Base-by-base conservation (phyloP, 2,888 invertebrate genomes). In the Thalpophila matura region DNA sequence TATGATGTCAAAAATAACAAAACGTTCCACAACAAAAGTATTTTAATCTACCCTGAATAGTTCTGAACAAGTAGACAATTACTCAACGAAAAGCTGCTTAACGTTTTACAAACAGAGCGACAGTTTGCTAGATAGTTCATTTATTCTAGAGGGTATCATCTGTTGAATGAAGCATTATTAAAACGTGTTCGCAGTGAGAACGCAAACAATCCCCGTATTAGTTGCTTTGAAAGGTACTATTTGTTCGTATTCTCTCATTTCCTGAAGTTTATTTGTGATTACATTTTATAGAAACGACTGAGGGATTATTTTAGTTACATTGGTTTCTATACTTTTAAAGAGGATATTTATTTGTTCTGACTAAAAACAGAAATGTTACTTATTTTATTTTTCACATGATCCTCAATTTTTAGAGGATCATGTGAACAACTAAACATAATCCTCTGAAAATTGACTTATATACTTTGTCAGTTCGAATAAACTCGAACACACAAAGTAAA, bases 131-230 rank as follows among this genome's bases (percentile, higher is more conserved):
- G 57, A 67, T 76, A 67, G 78, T 77, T 77, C 79, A 76, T 82
- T 83, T 79, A 79, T 81, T 73, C 77, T 69, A 69, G 68, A 35
- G 76, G 62, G 66, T 82, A 77, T 77, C 77, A 81, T 81, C 71
- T 77, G 72, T 71, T 79, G 77, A 72, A 80, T 74, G 78, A 72
- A 81, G 80, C 77, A 82, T 83, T 86, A 84, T 86, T 80, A 85
- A 83, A 87, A 82, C 77, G 66, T 72, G 67, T 65, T 77, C 65
- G 49, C 60, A 74, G 72, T 66, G 82, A 71, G 65, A 80, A 82
- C 57, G 76, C 77, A 80, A 84, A 82, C 82, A 79, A 79, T 65
- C 47, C 55, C 42, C 53, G 65, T 77, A 79, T 83, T 80, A 81
- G 74, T 79, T 79, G 74, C 67, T 80, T 78, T 80, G 59, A 43